These are phyloP conservation scores for Lepilemur septentrionalis DNA, from an alignment of 2,797 vertebrate genomes.

Conservation along the genomic window DNA sequence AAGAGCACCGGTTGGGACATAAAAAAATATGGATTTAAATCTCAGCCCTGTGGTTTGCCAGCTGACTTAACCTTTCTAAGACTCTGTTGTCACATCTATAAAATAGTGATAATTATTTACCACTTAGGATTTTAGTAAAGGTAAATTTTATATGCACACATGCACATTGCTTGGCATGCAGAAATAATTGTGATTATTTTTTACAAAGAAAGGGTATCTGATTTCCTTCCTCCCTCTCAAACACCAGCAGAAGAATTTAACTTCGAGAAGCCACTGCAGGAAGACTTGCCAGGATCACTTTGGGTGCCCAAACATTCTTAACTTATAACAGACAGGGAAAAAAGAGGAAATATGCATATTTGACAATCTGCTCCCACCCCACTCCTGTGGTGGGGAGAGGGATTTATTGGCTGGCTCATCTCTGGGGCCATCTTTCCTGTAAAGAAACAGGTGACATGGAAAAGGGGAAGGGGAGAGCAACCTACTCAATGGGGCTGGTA, in stretches of 20 bases:
- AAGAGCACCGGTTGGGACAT: neutral
- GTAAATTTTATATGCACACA: neutral
- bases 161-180: neutral
- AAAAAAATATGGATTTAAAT: neutral
- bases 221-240: neutral
- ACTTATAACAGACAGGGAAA: neutral
- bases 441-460: neutral
- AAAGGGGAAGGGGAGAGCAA: neutral
- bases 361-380: neutral
- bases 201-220: neutral
- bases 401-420: neutral
- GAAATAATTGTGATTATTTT: neutral
- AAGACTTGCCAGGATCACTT: neutral
- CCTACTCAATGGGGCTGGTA: neutral
- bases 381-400: neutral
- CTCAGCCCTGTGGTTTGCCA: neutral
- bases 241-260: neutral
- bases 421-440: neutral
- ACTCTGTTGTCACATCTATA: neutral
- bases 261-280: neutral
- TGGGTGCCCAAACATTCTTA: neutral
- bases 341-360: neutral
- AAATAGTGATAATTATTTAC: neutral
- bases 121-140: constrained; percentile 17
- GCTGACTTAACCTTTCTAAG: neutral